A percentile compares a stretch with the other conserved stretches of the same genome.
Evolutionary conservation across 1,140 invertebrate genomes (phyloP).

Genomic region (Lasaia peninsularis): DNA sequence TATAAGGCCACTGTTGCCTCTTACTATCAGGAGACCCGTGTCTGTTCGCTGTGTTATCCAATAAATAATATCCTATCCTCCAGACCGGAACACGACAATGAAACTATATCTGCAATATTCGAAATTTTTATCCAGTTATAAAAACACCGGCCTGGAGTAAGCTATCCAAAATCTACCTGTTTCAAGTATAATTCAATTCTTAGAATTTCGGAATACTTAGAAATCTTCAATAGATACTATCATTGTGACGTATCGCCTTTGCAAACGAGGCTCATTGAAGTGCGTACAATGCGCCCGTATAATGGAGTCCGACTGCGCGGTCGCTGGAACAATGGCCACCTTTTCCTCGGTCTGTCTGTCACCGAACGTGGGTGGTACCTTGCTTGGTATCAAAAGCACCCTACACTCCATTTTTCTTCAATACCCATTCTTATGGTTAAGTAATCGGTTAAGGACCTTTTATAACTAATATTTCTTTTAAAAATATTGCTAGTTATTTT

Average conservation of each 20-base stretch:
- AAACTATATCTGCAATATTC: too few relatives aligned
- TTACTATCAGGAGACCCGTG: too few relatives aligned
- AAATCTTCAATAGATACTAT: constrained; percentile 61
- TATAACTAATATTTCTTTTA: too few relatives aligned
- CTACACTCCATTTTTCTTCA: constrained; percentile 22
- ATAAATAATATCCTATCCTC: too few relatives aligned
- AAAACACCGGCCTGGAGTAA: too few relatives aligned
- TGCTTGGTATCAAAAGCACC: constrained; percentile 49
- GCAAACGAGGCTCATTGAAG: constrained; percentile 67
- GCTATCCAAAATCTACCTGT: too few relatives aligned
- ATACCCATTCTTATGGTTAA: not conserved
- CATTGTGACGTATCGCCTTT: constrained; percentile 63
- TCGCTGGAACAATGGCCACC: constrained; percentile 59
- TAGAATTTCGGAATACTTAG: constrained; percentile 55
- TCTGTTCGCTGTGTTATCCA: too few relatives aligned
- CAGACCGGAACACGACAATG: too few relatives aligned
- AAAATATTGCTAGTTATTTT: too few relatives aligned
- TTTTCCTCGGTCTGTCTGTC: constrained; percentile 40
- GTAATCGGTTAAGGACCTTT: not conserved
- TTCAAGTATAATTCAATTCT: not conserved
- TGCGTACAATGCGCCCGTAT: constrained; percentile 69
- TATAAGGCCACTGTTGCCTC: too few relatives aligned
- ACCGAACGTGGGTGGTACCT: constrained; percentile 71
- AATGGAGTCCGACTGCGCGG: constrained; percentile 57
- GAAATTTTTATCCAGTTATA: too few relatives aligned